These are phyloP conservation scores for Drosophila ohnishii DNA, from an alignment of 1,140 invertebrate genomes.

Conservation along the genomic window DNA sequence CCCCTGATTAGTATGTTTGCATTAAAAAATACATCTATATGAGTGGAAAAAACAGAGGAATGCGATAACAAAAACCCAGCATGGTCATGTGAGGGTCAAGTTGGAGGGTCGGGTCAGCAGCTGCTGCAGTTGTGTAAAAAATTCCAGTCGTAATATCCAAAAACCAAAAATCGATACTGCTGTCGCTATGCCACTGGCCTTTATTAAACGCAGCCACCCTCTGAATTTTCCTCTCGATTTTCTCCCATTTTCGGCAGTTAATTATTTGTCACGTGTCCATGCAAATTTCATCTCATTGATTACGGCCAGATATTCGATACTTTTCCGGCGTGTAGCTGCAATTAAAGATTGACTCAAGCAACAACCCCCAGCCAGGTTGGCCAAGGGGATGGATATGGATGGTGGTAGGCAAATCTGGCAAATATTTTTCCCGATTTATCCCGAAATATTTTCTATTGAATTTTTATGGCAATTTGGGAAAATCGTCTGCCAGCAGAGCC, in stretches of 20 bases:
- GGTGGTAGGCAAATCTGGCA: constrained; percentile 63
- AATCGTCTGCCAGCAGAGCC: constrained; percentile 44
- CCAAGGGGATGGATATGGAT: constrained; percentile 22
- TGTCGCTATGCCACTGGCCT: constrained; percentile 24
- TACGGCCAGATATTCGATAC: constrained; percentile 69
- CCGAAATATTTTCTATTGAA: constrained; percentile 70
- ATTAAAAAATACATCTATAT: constrained; percentile 56
- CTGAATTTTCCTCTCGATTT: constrained; percentile 7
- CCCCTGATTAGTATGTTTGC: constrained; percentile 77
- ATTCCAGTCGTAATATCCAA: constrained; percentile 18
- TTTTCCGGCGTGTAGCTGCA: constrained; percentile 48
- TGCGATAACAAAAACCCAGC: constrained; percentile 71
- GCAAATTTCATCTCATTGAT: constrained; percentile 79
- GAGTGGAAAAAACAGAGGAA: constrained; percentile 23
- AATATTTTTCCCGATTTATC: constrained; percentile 42
- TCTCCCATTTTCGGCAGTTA: constrained; percentile 51
- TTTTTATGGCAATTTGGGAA: constrained; percentile 77
- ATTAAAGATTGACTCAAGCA: constrained; percentile 61
- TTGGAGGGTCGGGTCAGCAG: constrained; percentile 63
- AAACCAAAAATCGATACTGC: constrained; percentile 44
- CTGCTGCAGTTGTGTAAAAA: constrained; percentile 65
- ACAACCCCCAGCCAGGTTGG: constrained; percentile 42
- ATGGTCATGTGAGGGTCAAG: constrained; percentile 74
- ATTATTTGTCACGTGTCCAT: constrained; percentile 83
- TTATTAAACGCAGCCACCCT: constrained; percentile 52